These are phyloP conservation scores for Aphelocoma coerulescens DNA, from an alignment of 2,113 vertebrate genomes.

Conservation along the genomic window DNA sequence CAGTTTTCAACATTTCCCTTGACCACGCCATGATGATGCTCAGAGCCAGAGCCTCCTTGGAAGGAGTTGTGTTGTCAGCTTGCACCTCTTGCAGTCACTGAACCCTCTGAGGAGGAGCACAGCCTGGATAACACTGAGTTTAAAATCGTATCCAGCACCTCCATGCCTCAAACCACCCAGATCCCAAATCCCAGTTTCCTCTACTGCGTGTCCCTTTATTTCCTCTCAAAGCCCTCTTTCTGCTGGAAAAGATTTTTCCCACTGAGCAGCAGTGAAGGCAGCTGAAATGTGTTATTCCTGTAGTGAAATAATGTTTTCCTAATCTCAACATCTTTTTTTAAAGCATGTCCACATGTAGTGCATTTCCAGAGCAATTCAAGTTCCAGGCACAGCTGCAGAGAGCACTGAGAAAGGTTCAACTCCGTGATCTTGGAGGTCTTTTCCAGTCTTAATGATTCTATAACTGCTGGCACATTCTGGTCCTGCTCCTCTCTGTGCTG, in stretches of 20 bases:
- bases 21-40: too few relatives aligned
- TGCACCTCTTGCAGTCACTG: not conserved
- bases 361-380: constrained; percentile 5
- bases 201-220: not conserved
- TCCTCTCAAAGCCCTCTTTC: not conserved
- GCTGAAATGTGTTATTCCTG: constrained; percentile 55
- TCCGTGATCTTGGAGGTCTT: not conserved
- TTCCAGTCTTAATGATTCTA: not conserved
- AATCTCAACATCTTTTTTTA: constrained; percentile 61
- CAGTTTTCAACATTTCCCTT: not conserved
- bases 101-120: not conserved
- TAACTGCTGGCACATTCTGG: not conserved
- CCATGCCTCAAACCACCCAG: not conserved
- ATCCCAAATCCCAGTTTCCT: not conserved
- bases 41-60: not conserved
- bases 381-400: constrained; percentile 42
- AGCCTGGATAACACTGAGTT: not conserved
- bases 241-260: not conserved
- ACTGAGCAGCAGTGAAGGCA: not conserved
- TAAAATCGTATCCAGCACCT: not conserved
- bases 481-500: not conserved
- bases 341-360: constrained; percentile 43
- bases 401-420: constrained; percentile 5
- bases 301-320: constrained; percentile 59
- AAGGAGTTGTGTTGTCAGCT: not conserved